Evolutionary conservation across 2,797 vertebrate genomes (phyloP), one percentile per base, ranked within the genome.

Genomic region (Orestias chungarensis): DNA sequence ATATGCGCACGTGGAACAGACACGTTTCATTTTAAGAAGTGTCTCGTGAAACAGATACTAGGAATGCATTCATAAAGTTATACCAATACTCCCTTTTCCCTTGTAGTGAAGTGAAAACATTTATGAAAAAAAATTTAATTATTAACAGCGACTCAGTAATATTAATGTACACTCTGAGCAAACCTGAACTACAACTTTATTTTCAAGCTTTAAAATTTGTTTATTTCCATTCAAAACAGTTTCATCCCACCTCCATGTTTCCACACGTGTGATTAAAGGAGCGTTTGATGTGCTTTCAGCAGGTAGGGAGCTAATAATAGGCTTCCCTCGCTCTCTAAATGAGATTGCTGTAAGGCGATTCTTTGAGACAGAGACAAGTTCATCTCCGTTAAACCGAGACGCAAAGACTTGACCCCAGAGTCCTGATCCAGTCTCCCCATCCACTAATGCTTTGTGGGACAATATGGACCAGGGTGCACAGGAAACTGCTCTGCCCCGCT

Each of bases 281-380:
- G 87, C 82, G 82, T 82, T 73, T 67, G 64, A 23, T 68, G 12
- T 74, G 88, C 86, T 87, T 84, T 82, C 75, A 70, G 3, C 79
- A 65, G 44, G 83, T 65, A 70, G 70, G 76, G 68, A 17, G 77
- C 86, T 93, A 93, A 92, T 93, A 90, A 94, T 94, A 91, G 91
- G 90, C 80, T 90, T 91, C 69, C 70, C 68, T n/a, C 14, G 68
- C 64, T 72, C 50, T 80, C 66, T 79, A 82, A 91, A 92, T 87
- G 90, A 73, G 94, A 94, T 94, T 94, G 82, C 68, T 81, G 38
- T 93, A 94, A 90, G 87, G 70, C 83, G 85, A 88, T 89, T 86
- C 76, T 59, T 80, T 71, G 75, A 91, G 86, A 85, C 90, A 88
- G 85, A 92, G 85, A 88, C 86, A 80, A 86, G 88, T 88, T 90